Conservation (phyloP, 2,888 invertebrate species). For the Amphimallon solstitiale region DNA sequence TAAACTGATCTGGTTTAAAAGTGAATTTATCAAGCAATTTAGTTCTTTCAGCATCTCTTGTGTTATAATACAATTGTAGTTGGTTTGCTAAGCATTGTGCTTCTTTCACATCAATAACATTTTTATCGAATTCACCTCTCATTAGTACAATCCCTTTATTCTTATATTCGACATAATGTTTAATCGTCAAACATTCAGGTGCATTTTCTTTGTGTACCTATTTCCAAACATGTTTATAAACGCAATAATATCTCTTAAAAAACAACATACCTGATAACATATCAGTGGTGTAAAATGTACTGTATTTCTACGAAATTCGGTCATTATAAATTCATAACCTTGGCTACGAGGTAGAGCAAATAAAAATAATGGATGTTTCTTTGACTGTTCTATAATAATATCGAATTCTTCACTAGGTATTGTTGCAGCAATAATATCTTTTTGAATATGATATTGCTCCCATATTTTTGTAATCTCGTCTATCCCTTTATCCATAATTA, state of each 20-base stretch:
- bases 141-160: conserved; percentile 82
- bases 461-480: conserved; percentile 81
- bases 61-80: conserved; percentile 83
- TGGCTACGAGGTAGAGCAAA: conserved; percentile 83
- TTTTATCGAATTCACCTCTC: conserved; percentile 87
- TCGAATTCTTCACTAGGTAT: conserved; percentile 72
- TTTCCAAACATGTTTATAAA: background rate
- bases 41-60: conserved; percentile 70
- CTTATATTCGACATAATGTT: conserved; percentile 80
- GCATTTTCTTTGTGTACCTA: conserved; percentile 88
- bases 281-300: conserved; percentile 87
- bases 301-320: conserved; percentile 76
- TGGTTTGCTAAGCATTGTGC: conserved; percentile 89
- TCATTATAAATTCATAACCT: conserved; percentile 87
- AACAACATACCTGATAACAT: conserved; percentile 76
- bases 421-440: conserved; percentile 80
- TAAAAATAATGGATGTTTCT: conserved; percentile 75
- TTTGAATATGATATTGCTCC: conserved; percentile 81
- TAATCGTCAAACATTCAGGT: conserved; percentile 84
- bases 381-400: conserved; percentile 68
- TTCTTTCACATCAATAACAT: conserved; percentile 78
- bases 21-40: conserved; percentile 76
- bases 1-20: conserved; percentile 76
- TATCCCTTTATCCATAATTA: conserved; percentile 75
- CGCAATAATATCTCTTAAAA: background rate